These are phyloP conservation scores for Eleutherodactylus coqui DNA, from an alignment of 2,797 vertebrate species.

Conservation along the genomic window DNA sequence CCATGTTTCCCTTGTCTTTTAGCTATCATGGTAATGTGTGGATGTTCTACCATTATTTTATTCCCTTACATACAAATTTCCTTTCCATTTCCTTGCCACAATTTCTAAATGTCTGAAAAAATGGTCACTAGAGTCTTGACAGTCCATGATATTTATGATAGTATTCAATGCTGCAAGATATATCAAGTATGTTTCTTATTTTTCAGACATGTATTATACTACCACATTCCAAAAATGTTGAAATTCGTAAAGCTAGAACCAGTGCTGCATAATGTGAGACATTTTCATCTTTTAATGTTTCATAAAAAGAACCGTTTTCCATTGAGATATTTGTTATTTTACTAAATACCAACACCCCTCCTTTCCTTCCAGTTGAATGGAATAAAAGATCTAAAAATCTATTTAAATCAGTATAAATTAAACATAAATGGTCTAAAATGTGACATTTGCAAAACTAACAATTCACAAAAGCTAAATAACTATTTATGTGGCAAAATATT, in stretches of 20 bases:
- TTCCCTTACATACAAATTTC: constrained; percentile 14
- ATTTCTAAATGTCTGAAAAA: constrained; percentile 50
- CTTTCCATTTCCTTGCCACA: constrained; percentile 19
- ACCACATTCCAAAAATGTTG: constrained; percentile 63
- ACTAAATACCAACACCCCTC: constrained; percentile 58
- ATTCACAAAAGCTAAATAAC: constrained; percentile 37
- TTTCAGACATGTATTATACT: constrained; percentile 64
- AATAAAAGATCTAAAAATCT: constrained; percentile 1
- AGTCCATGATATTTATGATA: constrained; percentile 44
- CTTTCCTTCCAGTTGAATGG: constrained; percentile 58
- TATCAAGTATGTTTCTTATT: constrained; percentile 64
- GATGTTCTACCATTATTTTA: not conserved
- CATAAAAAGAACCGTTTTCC: constrained; percentile 54
- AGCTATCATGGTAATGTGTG: constrained; percentile 19
- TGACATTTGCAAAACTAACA: constrained; percentile 49
- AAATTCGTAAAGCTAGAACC: constrained; percentile 64
- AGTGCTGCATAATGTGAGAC: constrained; percentile 64
- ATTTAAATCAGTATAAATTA: constrained; percentile 48
- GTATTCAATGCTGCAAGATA: constrained; percentile 50
- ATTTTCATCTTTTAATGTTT: constrained; percentile 63
- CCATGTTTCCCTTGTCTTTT: not conserved
- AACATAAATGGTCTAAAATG: constrained; percentile 31
- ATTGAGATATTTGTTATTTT: constrained; percentile 48
- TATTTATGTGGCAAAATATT: constrained; percentile 27
- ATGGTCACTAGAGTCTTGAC: constrained; percentile 19